phyloP scores from a whole-genome alignment of 2,888 invertebrate species.

The Hypolimnas misippus region DNA sequence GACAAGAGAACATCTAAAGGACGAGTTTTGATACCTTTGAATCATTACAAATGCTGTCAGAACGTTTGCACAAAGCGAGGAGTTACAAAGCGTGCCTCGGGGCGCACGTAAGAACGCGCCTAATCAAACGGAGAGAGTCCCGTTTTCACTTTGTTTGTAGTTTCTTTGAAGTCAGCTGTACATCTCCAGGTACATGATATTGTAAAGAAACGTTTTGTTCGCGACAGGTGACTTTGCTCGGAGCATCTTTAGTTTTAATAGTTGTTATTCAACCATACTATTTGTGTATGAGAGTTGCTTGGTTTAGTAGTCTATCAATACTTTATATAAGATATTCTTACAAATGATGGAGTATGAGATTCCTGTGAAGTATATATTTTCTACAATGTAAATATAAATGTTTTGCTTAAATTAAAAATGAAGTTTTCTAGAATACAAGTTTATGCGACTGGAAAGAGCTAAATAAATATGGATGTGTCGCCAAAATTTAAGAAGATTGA shows the following conservation, averaged over 20 bases:
- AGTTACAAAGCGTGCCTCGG: constrained; percentile 76
- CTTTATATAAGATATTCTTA: too few species aligned
- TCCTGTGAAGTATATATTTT: too few species aligned
- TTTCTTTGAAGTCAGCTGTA: constrained; percentile 70
- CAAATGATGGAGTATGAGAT: too few species aligned
- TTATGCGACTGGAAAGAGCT: too few species aligned
- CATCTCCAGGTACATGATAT: constrained; percentile 34
- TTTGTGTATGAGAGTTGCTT: too few species aligned
- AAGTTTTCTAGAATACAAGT: too few species aligned
- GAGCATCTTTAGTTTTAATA: constrained; percentile 23
- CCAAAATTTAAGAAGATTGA: neutral
- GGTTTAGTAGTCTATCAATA: neutral
- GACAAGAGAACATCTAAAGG: constrained; percentile 53
- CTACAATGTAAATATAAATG: too few species aligned
- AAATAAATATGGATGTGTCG: too few species aligned
- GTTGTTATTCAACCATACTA: constrained; percentile 14
- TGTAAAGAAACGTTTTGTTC: constrained; percentile 36
- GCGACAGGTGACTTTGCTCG: constrained; percentile 29
- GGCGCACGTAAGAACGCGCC: constrained; percentile 69
- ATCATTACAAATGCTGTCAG: constrained; percentile 20
- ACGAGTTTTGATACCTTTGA: constrained; percentile 22
- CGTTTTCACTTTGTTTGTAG: constrained; percentile 76
- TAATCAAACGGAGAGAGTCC: constrained; percentile 76
- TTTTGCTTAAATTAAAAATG: too few species aligned
- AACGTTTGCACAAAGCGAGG: constrained; percentile 58